phyloP scores from a whole-genome alignment of 2,113 vertebrate species.

The Rhombomys opimus region DNA sequence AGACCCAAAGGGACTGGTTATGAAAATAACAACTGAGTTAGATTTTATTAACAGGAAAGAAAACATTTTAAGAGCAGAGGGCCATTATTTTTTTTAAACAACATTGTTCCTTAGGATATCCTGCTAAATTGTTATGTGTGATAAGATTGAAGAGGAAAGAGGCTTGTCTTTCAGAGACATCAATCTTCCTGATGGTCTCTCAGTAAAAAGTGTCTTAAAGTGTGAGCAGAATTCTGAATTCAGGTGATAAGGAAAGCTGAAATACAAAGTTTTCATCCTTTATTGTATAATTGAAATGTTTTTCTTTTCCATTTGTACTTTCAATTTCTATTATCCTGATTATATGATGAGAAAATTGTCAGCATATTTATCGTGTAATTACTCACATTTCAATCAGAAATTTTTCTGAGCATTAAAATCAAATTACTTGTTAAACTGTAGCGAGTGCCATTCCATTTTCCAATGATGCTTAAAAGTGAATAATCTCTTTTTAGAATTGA shows the following conservation, averaged over 20 bases:
- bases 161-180: slow-evolving; percentile 63
- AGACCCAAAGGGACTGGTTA: slow-evolving; percentile 69
- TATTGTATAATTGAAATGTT: not conserved
- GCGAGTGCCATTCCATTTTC: not conserved
- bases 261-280: slow-evolving; percentile 9
- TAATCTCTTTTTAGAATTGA: slow-evolving; percentile 20
- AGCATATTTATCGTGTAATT: slow-evolving; percentile 32
- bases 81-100: slow-evolving; percentile 72
- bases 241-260: not conserved
- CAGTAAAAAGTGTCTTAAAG: slow-evolving; percentile 61
- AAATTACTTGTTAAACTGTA: not conserved
- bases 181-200: slow-evolving; percentile 66
- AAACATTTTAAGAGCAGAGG: slow-evolving; percentile 78
- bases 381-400: not conserved
- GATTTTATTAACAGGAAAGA: slow-evolving; percentile 82
- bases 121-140: slow-evolving; percentile 80
- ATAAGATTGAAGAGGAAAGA: slow-evolving; percentile 70
- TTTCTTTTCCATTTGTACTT: not conserved
- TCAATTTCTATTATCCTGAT: not conserved
- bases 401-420: slow-evolving; percentile 30
- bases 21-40: slow-evolving; percentile 78
- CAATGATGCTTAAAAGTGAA: not conserved
- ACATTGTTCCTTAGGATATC: slow-evolving; percentile 81
- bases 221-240: not conserved
- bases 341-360: not conserved